These are phyloP conservation scores for Arrhopalites spinosus DNA, from an alignment of 2,888 invertebrate genomes.

Conservation along the genomic window DNA sequence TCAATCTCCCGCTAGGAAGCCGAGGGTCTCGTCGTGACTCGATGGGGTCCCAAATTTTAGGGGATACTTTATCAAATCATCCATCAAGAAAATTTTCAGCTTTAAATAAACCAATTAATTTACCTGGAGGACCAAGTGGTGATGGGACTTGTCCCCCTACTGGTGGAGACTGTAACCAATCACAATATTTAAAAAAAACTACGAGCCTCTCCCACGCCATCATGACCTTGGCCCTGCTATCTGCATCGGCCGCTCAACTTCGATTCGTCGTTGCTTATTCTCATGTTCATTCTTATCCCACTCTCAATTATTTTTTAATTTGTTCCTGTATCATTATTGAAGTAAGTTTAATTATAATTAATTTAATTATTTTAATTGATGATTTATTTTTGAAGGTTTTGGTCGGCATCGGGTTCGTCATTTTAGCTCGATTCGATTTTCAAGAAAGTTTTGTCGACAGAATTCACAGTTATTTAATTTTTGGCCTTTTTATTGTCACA, in stretches of 20 bases:
- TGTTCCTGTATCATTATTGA: slow-evolving; percentile 53
- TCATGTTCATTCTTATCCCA: slow-evolving; percentile 51
- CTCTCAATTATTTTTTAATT: slow-evolving; percentile 55
- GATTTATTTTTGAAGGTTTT: slow-evolving; percentile 45
- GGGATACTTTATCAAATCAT: too few relatives aligned
- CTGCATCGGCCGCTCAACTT: slow-evolving; percentile 55
- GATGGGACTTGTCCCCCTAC: too few relatives aligned
- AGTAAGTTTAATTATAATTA: slow-evolving; percentile 40
- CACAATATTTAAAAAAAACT: slow-evolving; percentile 35
- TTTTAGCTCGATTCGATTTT: slow-evolving; percentile 51
- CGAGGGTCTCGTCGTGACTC: too few relatives aligned
- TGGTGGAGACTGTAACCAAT: too few relatives aligned
- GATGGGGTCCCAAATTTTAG: too few relatives aligned
- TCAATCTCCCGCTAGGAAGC: too few relatives aligned
- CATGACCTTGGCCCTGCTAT: slow-evolving; percentile 54
- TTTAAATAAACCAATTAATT: too few relatives aligned
- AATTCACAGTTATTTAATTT: slow-evolving; percentile 53
- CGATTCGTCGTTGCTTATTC: slow-evolving; percentile 53
- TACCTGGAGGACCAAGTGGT: too few relatives aligned
- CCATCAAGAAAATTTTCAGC: too few relatives aligned
- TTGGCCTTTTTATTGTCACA: slow-evolving; percentile 53
- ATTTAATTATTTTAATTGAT: too few relatives aligned
- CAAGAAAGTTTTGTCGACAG: slow-evolving; percentile 44
- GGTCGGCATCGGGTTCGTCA: slow-evolving; percentile 53
- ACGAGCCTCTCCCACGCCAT: slow-evolving; percentile 51